Evolutionary conservation across 2,888 invertebrate genomes (phyloP), one percentile per base, ranked within the genome.

Genomic region (Drosophila affinis): DNA sequence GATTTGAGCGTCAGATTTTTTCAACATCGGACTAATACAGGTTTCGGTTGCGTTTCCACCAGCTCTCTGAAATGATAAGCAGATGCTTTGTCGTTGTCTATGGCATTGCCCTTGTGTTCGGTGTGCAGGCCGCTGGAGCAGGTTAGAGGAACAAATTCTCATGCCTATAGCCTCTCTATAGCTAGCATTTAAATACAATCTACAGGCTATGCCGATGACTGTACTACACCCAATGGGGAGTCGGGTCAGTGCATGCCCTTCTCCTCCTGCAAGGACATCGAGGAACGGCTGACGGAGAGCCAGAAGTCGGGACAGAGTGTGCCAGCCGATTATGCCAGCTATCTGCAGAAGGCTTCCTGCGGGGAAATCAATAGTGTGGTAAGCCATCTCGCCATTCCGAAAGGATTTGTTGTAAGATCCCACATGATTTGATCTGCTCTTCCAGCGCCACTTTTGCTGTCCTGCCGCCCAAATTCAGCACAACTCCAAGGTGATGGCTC

Each of bases 371-470:
- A 77, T 56, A 73, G 71, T 32, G 72, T 72, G 75, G 88, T 89
- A 55, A 74, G 78, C 59, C 5, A 49, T 17, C n/a, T 0, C 18
- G 34, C 39, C 21, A 21, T 21, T 3, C 21, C 10, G 17, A 9
- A 21, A 29, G 9, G 10, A 17, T 17, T 14, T 9, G 17, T 34
- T 44, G 29, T 14, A 27, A 49, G 21, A n/a, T 0, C 2, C 14
- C 14, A 7, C 7, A 1, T n/a, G 39, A 39, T 3, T 6, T 6
- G n/a, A n/a, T 39, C 7, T 39, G 39, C 6, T n/a, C 6, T 34
- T 7, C 3, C 3, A 90, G 90, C 81, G 79, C 1, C 78, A 89
- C 60, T 84, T 90, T 46, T 90, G 90, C 76, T 90, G 90, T 45
- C 57, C 72, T 2, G 18, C 49, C 4, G 32, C 59, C 3, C 74